Evolutionary conservation across 1,140 invertebrate genomes (phyloP).

Genomic region (Bombyx mandarina): DNA sequence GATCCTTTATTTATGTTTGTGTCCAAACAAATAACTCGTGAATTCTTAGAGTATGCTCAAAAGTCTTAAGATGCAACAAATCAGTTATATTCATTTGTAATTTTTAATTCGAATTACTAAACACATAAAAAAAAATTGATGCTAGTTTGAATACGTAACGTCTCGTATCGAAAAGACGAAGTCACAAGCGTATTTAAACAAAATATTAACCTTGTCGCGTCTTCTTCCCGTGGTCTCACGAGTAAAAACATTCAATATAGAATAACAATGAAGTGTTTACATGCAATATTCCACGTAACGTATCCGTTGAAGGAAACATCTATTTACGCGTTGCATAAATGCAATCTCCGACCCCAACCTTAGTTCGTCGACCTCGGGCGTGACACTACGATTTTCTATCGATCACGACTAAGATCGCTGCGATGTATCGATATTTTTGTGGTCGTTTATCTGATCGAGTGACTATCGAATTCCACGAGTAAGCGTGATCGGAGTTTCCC

Average conservation of each 20-base stretch:
- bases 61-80: no score
- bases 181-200: no score
- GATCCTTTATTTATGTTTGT: no score
- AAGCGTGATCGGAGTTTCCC: slow-evolving; percentile 36
- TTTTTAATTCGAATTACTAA: no score
- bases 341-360: slow-evolving; percentile 61
- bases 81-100: no score
- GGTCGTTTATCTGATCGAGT: slow-evolving; percentile 54
- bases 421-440: slow-evolving; percentile 63
- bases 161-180: no score
- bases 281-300: slow-evolving; percentile 60
- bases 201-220: slow-evolving; percentile 7
- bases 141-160: no score
- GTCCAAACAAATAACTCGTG: no score
- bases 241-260: slow-evolving; percentile 27
- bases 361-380: slow-evolving; percentile 52
- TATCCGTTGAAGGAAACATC: slow-evolving; percentile 48
- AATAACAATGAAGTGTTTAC: slow-evolving; percentile 61
- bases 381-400: slow-evolving; percentile 68
- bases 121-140: no score
- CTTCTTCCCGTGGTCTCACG: slow-evolving; percentile 10
- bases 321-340: slow-evolving; percentile 53
- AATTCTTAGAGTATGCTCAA: no score
- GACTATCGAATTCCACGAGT: slow-evolving; percentile 29
- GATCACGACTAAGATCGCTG: slow-evolving; percentile 63